Evolutionary conservation across 2,888 invertebrate genomes (phyloP), one percentile per base, ranked within the genome.

Genomic region (Cephus runcator): DNA sequence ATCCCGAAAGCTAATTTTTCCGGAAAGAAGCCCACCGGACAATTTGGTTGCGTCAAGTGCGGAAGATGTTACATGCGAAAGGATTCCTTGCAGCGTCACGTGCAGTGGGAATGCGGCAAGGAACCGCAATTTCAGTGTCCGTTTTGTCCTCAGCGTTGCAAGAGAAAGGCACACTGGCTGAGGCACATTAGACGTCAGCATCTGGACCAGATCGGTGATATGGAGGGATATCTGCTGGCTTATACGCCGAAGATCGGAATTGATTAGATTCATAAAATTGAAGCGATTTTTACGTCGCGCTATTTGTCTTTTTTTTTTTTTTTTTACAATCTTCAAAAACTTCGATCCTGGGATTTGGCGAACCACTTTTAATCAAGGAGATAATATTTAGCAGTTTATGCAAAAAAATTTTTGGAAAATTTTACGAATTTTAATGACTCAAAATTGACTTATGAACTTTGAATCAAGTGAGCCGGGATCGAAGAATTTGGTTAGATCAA

Each of bases 61-160:
- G 92, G 92, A 83, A 93, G 94, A 89, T 93, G 92, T 80, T 94
- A 94, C 88, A 92, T 93, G 86, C 92, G 94, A 73, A 94, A 94
- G 87, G 93, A 94, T 23, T 94, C 94, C 80, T 88, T 95, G 79
- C 93, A 93, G 82, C 92, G 94, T 12, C 94, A 94, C 83, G 91
- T 93, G 85, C 92, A 90, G 40, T 92, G 92, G 91, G 93, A 93
- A 80, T 93, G 93, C 84, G 92, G 93, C 76, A 92, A 92, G 81
- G 92, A 92, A 79, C 93, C 93, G 4, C 89, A 91, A 75, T 93
- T 93, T 82, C 90, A 92, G 75, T 93, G 93, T 79, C 91, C 92
- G 0, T 91, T 91, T 82, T 93, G 93, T 83, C 89, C 90, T 2
- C 91, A 92, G 75, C 88, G 90, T 35, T 92, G 91, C 82, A 91